Evolutionary conservation across 2,113 vertebrate species (phyloP).

Genomic region (Paracanthobrama guichenoti): DNA sequence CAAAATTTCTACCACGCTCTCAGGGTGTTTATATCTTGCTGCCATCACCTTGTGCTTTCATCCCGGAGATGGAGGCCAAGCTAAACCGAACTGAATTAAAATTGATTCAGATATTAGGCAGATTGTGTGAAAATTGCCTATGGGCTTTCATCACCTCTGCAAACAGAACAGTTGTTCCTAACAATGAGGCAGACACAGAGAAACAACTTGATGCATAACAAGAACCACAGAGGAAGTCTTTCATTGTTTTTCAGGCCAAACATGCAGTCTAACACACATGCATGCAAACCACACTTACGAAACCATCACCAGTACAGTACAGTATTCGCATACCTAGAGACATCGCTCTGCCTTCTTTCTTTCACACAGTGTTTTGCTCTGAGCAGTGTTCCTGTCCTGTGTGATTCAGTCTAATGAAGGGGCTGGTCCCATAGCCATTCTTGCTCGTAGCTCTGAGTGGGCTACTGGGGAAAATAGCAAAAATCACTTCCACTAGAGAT

Average conservation of each 20-base stretch:
- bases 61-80: background rate
- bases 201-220: background rate
- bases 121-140: constrained; percentile 24
- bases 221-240: constrained; percentile 2
- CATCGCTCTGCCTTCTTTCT: background rate
- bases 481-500: constrained; percentile 16
- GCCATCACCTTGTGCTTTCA: constrained; percentile 5
- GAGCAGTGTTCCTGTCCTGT: background rate
- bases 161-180: constrained; percentile 14
- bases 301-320: background rate
- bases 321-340: background rate
- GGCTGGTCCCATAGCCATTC: background rate
- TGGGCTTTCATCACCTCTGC: constrained; percentile 18
- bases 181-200: background rate
- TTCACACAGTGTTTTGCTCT: background rate
- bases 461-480: constrained; percentile 30
- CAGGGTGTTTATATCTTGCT: background rate
- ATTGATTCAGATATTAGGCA: constrained; percentile 27
- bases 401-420: constrained; percentile 37
- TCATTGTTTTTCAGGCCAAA: background rate
- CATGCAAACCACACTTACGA: background rate
- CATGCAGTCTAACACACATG: background rate
- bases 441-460: constrained; percentile 22
- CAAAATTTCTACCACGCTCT: background rate
- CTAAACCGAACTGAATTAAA: constrained; percentile 26